Percentiles rank a stretch among this genome's conserved stretches.
phyloP scores from a whole-genome alignment of 2,797 vertebrate genomes.

The Labroides dimidiatus region DNA sequence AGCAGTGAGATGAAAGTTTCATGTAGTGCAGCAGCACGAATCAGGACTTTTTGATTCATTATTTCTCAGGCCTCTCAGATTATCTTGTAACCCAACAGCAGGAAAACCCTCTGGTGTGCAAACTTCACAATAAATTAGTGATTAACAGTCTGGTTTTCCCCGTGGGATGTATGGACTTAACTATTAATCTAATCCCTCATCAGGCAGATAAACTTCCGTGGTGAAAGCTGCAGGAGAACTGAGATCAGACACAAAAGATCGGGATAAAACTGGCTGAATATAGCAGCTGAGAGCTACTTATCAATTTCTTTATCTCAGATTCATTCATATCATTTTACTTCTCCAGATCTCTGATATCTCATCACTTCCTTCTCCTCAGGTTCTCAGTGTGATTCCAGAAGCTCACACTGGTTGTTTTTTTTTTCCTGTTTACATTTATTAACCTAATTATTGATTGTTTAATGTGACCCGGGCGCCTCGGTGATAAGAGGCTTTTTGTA shows the following conservation, averaged over 20 bases:
- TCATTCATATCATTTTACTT: neutral
- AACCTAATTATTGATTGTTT: neutral
- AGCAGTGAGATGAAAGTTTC: neutral
- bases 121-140: conserved; percentile 9
- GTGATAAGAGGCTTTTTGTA: neutral
- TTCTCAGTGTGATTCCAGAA: neutral
- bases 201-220: conserved; percentile 11
- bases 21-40: neutral
- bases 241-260: neutral
- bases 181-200: conserved; percentile 7
- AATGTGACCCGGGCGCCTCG: neutral
- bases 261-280: neutral
- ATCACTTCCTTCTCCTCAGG: neutral
- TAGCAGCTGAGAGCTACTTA: neutral
- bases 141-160: conserved; percentile 25
- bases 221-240: conserved; percentile 1
- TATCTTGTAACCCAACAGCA: conserved; percentile 3
- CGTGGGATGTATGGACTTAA: neutral
- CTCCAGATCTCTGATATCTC: neutral
- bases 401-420: neutral
- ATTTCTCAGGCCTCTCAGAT: neutral
- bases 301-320: neutral
- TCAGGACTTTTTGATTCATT: conserved; percentile 1
- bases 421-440: conserved; percentile 7
- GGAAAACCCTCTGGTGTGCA: neutral